phyloP scores from a whole-genome alignment of 35 echinoderm and acorn worm genomes.

The Hemicentrotus pulcherrimus region DNA sequence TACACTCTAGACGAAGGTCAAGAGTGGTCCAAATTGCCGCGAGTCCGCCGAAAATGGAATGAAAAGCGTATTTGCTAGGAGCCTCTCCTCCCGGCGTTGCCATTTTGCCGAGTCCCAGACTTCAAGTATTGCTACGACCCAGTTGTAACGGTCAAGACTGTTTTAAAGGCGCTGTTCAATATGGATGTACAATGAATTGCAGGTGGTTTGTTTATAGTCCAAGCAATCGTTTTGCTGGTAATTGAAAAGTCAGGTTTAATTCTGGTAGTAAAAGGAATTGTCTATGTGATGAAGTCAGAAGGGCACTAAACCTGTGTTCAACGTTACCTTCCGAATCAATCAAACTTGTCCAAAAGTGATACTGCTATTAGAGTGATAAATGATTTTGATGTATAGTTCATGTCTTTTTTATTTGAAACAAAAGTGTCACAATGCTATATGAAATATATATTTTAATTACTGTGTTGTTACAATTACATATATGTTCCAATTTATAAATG shows the following conservation, averaged over 20 bases:
- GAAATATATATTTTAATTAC: too few species aligned
- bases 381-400: neutral
- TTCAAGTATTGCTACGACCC: neutral
- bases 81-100: neutral
- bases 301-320: too few species aligned
- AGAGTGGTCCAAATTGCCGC: slow-evolving; percentile 8
- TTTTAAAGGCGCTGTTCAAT: neutral
- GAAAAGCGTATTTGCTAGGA: neutral
- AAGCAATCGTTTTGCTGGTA: neutral
- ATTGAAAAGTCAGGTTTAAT: too few species aligned
- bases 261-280: too few species aligned
- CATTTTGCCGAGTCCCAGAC: neutral
- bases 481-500: neutral
- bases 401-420: too few species aligned
- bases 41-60: neutral
- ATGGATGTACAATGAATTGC: neutral
- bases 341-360: neutral
- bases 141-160: neutral
- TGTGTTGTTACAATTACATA: neutral
- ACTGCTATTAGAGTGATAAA: neutral
- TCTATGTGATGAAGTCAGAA: too few species aligned
- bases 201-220: neutral
- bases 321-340: neutral
- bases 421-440: too few species aligned
- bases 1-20: slow-evolving; percentile 35